Conservation (phyloP, 2,888 invertebrate genomes). For the Pantelozetes paolii region DNA sequence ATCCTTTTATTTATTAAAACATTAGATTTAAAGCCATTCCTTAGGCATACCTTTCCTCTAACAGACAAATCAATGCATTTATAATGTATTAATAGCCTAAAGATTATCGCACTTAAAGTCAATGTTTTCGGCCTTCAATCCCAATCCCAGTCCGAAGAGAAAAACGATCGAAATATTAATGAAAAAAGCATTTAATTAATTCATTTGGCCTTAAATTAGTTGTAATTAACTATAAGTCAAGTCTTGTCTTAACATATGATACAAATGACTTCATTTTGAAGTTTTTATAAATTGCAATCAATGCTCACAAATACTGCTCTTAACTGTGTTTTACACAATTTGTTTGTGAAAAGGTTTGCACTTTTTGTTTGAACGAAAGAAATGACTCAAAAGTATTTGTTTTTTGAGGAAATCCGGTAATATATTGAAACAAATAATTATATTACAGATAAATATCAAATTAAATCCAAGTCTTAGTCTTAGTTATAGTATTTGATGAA, state of each 20-base stretch:
- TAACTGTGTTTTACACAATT: not conserved
- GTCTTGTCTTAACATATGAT: not conserved
- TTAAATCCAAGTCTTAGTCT: too few relatives aligned
- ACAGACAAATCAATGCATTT: too few relatives aligned
- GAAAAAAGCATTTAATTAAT: not conserved
- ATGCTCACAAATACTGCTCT: not conserved
- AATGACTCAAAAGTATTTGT: conserved; percentile 2
- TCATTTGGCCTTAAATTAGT: not conserved
- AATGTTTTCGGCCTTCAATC: not conserved
- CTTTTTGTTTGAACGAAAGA: not conserved
- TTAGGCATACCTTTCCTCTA: too few relatives aligned
- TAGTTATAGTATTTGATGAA: too few relatives aligned
- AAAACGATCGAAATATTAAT: not conserved
- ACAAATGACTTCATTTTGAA: conserved; percentile 3
- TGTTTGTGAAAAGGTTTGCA: too few relatives aligned
- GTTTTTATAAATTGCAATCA: not conserved
- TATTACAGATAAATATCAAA: too few relatives aligned
- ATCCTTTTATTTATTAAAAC: too few relatives aligned
- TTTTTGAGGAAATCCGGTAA: conserved; percentile 7
- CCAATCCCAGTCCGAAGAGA: not conserved
- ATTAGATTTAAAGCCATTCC: too few relatives aligned
- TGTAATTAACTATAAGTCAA: too few relatives aligned
- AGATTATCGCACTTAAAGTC: conserved; percentile 16
- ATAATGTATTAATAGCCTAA: not conserved
- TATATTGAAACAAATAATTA: too few relatives aligned